Base-by-base conservation (phyloP, 2,888 invertebrate species). In the Chrysotoxum bicinctum region DNA sequence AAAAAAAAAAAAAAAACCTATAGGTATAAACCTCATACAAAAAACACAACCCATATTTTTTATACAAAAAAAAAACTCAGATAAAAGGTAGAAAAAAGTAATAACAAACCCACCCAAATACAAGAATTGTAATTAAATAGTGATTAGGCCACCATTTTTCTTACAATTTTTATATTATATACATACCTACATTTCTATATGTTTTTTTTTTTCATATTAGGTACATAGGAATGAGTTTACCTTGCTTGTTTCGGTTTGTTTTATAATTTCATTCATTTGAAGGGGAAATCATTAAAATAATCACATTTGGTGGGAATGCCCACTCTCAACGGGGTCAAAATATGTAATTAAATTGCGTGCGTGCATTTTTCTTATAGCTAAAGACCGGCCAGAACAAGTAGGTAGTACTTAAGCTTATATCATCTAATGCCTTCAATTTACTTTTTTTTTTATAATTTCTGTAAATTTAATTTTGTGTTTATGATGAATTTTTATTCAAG, bases 111-210 rank as follows among this genome's bases (percentile, higher is more conserved):
- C 70, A 85, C 85, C 85, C 85, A 85, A 81, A 85, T 85, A 85
- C 85, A 81, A 81, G 81, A 69, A 85, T 81, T 81, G 85, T 87
- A 88, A 88, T 91, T 91, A 91, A 91, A 91, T 91, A 91, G 91
- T 90, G 91, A 91, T 91, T 91, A 91, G 91, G 91, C 91, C 91
- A 91, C 91, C 91, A 91, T 91, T 91, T 91, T 91, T 89, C 88
- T 89, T 84, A 82, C 84, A 70, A 74, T 74, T 78, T 78, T 78
- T 81, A 76, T 64, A 43, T 58, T 35, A 32, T 12, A 76, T 64
- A 56, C 35, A 16, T 52, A 52, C 37, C 45, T 60, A 58, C 37
- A 16, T 40, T 40, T 40, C 6, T 62, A 74, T 45, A 21, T n/a
- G n/a, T 48, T 54, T 48, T 48, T 48, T 48, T 50, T 21, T 4